A percentile compares a stretch with the other conserved stretches of the same genome.
Conservation (phyloP, 2,113 vertebrate genomes). For the Delphinapterus leucas region DNA sequence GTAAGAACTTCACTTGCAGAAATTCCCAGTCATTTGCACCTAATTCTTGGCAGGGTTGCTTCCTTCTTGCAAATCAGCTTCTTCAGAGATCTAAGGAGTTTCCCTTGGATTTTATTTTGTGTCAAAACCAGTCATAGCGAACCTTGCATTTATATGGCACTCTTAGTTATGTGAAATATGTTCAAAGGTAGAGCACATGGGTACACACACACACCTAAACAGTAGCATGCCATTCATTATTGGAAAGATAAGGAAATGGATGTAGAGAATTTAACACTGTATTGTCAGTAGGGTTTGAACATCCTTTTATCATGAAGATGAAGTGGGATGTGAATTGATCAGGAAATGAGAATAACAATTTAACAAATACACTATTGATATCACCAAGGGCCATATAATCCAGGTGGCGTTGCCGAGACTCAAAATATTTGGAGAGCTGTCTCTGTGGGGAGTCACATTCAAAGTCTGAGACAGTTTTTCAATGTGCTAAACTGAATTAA, state of each 20-base stretch:
- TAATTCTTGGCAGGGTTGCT: not conserved
- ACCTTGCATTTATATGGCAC: not conserved
- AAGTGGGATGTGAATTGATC: not conserved
- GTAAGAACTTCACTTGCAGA: not conserved
- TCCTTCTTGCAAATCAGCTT: not conserved
- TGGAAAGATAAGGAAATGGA: not conserved
- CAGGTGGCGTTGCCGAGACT: not conserved
- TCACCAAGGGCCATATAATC: not conserved
- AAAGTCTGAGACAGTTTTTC: not conserved
- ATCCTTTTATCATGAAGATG: not conserved
- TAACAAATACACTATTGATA: slow-evolving; percentile 13
- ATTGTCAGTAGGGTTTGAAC: not conserved
- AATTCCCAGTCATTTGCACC: not conserved
- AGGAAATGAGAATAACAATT: not conserved
- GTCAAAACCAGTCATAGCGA: not conserved
- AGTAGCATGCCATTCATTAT: not conserved
- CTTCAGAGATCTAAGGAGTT: not conserved
- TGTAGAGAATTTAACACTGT: not conserved
- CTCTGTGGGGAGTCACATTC: not conserved
- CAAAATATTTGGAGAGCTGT: not conserved
- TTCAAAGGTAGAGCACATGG: not conserved
- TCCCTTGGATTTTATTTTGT: slow-evolving; percentile 10
- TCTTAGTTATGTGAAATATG: slow-evolving; percentile 1
- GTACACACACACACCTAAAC: not conserved
- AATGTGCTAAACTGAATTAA: not conserved